Conservation (phyloP, 2,113 vertebrate species). For the Chinchilla lanigera region DNA sequence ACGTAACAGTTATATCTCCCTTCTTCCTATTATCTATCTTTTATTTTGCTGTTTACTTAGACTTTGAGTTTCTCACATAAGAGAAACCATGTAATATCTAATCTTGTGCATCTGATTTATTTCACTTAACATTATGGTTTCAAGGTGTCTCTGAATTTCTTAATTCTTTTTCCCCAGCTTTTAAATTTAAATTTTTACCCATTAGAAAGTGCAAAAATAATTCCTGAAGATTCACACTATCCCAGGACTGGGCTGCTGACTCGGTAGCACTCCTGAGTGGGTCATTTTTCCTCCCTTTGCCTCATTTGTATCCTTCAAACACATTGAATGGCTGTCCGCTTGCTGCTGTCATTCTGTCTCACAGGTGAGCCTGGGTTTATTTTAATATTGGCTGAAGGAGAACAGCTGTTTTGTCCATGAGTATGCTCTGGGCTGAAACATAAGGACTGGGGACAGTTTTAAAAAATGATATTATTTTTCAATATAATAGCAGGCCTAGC, state of each 20-base stretch:
- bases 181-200: background rate
- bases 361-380: background rate
- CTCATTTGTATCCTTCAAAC: constrained; percentile 31
- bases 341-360: background rate
- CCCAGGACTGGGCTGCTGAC: too few species aligned
- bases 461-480: background rate
- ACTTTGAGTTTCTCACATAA: too few species aligned
- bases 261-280: background rate
- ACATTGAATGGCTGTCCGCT: background rate
- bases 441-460: background rate
- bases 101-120: too few species aligned
- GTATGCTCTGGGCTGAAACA: background rate
- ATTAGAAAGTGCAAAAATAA: background rate
- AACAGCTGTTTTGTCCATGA: background rate
- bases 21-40: too few species aligned
- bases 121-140: too few species aligned
- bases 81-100: too few species aligned
- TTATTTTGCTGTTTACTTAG: too few species aligned
- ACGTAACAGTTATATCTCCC: too few species aligned
- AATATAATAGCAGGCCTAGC: background rate
- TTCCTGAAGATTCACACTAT: background rate
- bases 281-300: background rate
- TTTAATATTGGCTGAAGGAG: background rate
- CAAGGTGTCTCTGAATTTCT: background rate
- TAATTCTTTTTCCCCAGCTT: background rate